Percentiles rank a stretch among this genome's conserved stretches.
phyloP scores from a whole-genome alignment of 2,888 invertebrate species.

The Apamea epomidion region DNA sequence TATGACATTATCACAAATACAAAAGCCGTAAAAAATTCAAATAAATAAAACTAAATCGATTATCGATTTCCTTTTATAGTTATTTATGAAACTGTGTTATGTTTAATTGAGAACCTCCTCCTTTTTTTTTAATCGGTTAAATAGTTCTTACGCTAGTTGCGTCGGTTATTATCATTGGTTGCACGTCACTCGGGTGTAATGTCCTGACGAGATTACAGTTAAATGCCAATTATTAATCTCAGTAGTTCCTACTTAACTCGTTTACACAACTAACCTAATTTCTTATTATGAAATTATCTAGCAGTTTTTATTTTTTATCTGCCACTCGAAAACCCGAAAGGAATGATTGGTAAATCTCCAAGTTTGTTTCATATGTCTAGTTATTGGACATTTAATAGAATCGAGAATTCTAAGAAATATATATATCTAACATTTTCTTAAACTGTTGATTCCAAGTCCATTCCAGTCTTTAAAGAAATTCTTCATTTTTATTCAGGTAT shows the following conservation, averaged over 20 bases:
- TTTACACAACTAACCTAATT: slow-evolving; percentile 38
- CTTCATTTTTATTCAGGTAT: neutral
- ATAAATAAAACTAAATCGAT: slow-evolving; percentile 9
- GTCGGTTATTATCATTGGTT: slow-evolving; percentile 9
- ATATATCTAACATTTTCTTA: neutral
- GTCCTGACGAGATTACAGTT: slow-evolving; percentile 24
- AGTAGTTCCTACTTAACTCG: slow-evolving; percentile 25
- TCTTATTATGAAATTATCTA: slow-evolving; percentile 19
- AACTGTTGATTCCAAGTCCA: neutral
- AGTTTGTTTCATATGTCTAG: neutral
- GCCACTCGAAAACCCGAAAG: slow-evolving; percentile 26
- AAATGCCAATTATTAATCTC: slow-evolving; percentile 13
- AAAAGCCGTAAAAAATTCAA: neutral
- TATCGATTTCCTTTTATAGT: neutral
- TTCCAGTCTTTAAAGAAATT: neutral
- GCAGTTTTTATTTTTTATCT: slow-evolving; percentile 12
- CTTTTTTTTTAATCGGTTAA: no score
- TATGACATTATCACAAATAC: neutral
- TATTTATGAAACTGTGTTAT: neutral
- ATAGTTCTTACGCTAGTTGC: no score
- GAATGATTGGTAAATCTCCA: slow-evolving; percentile 26
- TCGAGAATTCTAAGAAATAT: neutral
- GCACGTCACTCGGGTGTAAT: slow-evolving; percentile 39
- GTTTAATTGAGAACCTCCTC: slow-evolving; percentile 1
- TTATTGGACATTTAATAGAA: neutral